Conservation (phyloP, 2,113 vertebrate genomes). For the Petrocephalus zakoni region DNA sequence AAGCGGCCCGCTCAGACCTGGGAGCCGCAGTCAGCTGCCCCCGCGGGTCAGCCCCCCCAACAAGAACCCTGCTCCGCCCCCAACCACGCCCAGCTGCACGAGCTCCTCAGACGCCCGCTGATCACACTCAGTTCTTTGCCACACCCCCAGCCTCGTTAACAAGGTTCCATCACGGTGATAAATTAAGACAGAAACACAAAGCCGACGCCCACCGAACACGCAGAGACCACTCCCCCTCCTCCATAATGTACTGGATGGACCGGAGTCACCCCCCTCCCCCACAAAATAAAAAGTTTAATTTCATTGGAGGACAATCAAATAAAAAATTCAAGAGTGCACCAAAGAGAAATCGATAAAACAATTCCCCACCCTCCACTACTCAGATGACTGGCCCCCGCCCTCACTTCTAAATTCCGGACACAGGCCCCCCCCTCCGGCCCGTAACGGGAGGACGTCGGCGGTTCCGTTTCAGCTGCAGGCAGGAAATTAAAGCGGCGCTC, state of each 20-base stretch:
- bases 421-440: not conserved
- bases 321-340: slow-evolving; percentile 21
- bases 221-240: not conserved
- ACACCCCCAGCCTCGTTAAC: not conserved
- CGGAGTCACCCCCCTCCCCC: not conserved
- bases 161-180: not conserved
- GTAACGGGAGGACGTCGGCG: not conserved
- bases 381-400: not conserved
- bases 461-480: not conserved
- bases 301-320: slow-evolving; percentile 20
- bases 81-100: not conserved
- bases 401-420: not conserved
- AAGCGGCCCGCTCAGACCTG: not conserved
- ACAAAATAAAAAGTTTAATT: slow-evolving; percentile 6
- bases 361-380: not conserved
- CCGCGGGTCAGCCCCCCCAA: not conserved
- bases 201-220: not conserved
- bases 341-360: slow-evolving; percentile 24
- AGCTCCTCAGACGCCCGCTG: not conserved
- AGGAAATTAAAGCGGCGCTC: slow-evolving; percentile 15
- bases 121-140: not conserved
- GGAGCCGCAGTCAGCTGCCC: not conserved
- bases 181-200: not conserved
- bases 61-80: not conserved
- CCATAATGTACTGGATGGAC: not conserved